phyloP scores from a whole-genome alignment of 2,113 vertebrate genomes.

The Dicrurus megarhynchus region DNA sequence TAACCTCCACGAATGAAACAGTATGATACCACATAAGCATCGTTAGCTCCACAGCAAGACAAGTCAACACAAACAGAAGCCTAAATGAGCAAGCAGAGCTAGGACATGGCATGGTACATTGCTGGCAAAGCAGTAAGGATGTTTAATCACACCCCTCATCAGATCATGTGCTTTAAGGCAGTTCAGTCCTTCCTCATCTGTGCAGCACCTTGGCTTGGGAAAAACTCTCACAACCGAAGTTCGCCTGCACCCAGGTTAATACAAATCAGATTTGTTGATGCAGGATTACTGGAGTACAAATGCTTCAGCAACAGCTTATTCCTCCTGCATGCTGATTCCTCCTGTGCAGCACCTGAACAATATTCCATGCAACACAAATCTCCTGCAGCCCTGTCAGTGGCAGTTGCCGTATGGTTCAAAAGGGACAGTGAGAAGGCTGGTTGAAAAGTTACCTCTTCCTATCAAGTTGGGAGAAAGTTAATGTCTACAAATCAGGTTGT shows the following conservation, averaged over 20 bases:
- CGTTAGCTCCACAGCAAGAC: background rate
- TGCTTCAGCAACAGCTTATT: background rate
- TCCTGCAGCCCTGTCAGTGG: accelerated
- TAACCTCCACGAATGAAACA: background rate
- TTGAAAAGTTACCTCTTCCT: background rate
- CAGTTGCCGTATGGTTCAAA: background rate
- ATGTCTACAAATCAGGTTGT: background rate
- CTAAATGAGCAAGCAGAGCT: background rate
- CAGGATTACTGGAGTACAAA: background rate
- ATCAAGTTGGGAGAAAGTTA: background rate
- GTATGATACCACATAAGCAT: background rate
- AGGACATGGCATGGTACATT: background rate
- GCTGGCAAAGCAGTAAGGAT: background rate
- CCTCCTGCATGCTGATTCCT: background rate
- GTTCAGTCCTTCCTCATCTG: background rate
- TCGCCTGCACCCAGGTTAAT: background rate
- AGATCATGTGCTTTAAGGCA: background rate
- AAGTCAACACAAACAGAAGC: background rate
- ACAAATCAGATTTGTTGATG: background rate
- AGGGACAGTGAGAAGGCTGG: background rate
- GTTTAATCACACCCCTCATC: background rate
- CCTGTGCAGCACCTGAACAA: background rate
- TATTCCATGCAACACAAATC: background rate
- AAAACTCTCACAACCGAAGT: background rate
- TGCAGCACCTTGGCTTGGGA: background rate